phyloP scores from a whole-genome alignment of 1,140 invertebrate species.

The Andrena cerasifolii region DNA sequence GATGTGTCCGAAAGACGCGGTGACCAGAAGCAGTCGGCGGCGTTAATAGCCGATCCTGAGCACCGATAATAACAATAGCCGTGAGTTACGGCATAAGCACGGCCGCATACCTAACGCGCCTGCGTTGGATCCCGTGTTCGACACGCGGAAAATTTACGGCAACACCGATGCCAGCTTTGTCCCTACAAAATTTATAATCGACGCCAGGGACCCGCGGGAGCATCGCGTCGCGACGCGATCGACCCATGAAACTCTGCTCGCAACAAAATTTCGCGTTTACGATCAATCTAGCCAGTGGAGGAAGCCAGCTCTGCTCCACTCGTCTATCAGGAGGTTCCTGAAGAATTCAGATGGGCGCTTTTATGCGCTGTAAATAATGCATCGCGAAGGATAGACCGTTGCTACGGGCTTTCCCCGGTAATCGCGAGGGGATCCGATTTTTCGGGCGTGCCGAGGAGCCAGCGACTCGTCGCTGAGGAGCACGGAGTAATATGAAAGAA shows the following conservation, averaged over 20 bases:
- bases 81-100: conserved; percentile 51
- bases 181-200: conserved; percentile 60
- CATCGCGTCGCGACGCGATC: conserved; percentile 17
- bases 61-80: conserved; percentile 61
- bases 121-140: conserved; percentile 52
- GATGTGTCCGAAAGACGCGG: conserved; percentile 16
- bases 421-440: neutral
- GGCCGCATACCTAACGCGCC: conserved; percentile 52
- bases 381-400: neutral
- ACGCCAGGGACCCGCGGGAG: neutral
- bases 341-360: neutral
- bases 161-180: neutral
- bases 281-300: neutral
- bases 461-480: too few relatives aligned
- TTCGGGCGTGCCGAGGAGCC: too few relatives aligned
- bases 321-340: neutral
- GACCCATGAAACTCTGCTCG: conserved; percentile 37
- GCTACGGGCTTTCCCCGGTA: neutral
- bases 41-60: conserved; percentile 58
- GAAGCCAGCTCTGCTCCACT: neutral
- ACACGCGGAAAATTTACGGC: conserved; percentile 54
- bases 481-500: too few relatives aligned
- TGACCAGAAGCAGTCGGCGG: conserved; percentile 34
- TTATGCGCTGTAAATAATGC: neutral
- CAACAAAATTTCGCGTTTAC: conserved; percentile 4